Base-by-base conservation (phyloP, 2,888 invertebrate species). In the Nymphalis polychloros region DNA sequence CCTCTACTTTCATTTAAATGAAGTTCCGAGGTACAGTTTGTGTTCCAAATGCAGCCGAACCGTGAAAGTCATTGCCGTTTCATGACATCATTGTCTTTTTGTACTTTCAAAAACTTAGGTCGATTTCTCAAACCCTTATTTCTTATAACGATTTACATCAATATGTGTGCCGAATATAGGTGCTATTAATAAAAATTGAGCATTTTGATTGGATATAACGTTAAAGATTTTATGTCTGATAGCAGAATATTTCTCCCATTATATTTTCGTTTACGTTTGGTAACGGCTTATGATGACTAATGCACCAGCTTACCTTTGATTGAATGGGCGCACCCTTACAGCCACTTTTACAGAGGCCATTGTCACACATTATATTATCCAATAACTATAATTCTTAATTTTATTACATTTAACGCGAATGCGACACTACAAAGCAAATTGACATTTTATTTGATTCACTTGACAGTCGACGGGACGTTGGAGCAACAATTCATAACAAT, bases 311-410 rank as follows among this genome's bases (percentile, higher is more conserved):
- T 85, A 97, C 97, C 97, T 96, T 92, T 96, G 95, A 93, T 97
- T 97, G 92, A 97, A 97, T 89, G 97, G 97, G 86, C 97, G 95
- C 90, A 97, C 97, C 93, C 97, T 95, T 79, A 97, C 97, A 83
- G 97, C 97, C 85, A 97, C 97, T 94, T 97, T 97, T 82, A 98
- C 96, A 80, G 97, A 97, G 84, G 97, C 97, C 97, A 97, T 97
- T 90, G 83, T 93, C 86, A 88, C 89, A 87, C 93, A 92, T 93
- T 92, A 92, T 93, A 88, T 86, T 85, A 79, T 84, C 17, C 78
- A 87, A 82, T 82, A 81, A 78, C 78, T 80, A 79, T 75, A 75
- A 78, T 80, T 80, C 79, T 79, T 79, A 78, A 74, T 79, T 84
- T 85, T 85, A 83, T 84, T 86, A 77, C 83, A 83, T 80, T 85